Percentiles rank a stretch among this genome's conserved stretches.
These are phyloP conservation scores for Chaetophractus vellerosus DNA, from an alignment of 2,797 vertebrate genomes.

Conservation along the genomic window DNA sequence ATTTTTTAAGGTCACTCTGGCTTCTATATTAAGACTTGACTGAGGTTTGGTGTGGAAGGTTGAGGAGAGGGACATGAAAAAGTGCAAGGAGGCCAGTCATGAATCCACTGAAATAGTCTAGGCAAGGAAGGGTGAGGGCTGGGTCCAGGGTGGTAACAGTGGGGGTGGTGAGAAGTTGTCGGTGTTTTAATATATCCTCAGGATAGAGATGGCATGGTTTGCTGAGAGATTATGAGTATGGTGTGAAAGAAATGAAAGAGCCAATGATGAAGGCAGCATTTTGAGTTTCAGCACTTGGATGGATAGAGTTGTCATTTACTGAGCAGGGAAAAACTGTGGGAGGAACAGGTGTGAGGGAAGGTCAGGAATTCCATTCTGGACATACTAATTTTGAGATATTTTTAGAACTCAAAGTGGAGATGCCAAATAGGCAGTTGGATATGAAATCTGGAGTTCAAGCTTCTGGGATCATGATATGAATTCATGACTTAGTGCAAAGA, in stretches of 20 bases:
- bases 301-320: not conserved
- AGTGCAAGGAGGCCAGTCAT: not conserved
- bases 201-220: not conserved
- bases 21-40: conserved; percentile 7
- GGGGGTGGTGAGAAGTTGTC: not conserved
- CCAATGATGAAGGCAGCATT: not conserved
- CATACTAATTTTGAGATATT: not conserved
- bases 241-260: not conserved
- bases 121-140: conserved; percentile 3
- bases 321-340: not conserved
- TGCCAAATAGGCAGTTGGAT: not conserved
- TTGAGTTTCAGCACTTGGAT: not conserved
- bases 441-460: not conserved
- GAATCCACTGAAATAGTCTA: conserved; percentile 18
- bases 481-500: not conserved
- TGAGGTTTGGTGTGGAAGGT: not conserved
- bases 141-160: not conserved
- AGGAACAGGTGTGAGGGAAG: not conserved
- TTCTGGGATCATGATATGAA: not conserved
- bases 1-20: not conserved
- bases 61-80: not conserved
- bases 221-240: not conserved
- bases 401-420: not conserved
- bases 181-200: conserved; percentile 6
- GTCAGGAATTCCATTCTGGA: not conserved